Conservation (phyloP, 2,797 vertebrate species). For the Meda fulgida region DNA sequence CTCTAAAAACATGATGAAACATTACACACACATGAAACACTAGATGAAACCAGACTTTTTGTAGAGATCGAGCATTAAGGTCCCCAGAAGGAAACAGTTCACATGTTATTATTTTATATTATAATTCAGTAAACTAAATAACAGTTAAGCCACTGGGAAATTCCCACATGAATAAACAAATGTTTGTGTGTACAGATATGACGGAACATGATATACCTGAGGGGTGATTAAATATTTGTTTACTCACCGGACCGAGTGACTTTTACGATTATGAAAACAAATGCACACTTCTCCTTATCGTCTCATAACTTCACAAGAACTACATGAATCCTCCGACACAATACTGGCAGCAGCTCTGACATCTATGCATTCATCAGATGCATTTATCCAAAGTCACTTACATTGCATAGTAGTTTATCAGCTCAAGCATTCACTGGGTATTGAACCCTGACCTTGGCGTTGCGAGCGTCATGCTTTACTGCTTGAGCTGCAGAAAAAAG, state of each 20-base stretch:
- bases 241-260: neutral
- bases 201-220: neutral
- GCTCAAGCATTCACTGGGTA: too few relatives aligned
- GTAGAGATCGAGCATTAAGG: neutral
- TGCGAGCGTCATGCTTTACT: too few relatives aligned
- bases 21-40: neutral
- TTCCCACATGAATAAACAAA: neutral
- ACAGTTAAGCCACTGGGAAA: neutral
- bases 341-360: neutral
- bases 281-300: neutral
- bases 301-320: neutral
- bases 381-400: neutral
- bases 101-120: neutral
- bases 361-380: too few relatives aligned
- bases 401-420: neutral
- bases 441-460: neutral
- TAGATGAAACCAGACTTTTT: neutral
- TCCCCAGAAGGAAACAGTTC: too few relatives aligned
- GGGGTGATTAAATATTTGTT: neutral
- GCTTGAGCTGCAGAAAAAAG: neutral
- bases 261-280: neutral
- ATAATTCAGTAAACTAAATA: neutral
- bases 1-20: neutral
- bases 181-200: neutral
- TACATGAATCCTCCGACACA: neutral